A percentile compares a stretch with the other conserved stretches of the same genome.
These are phyloP conservation scores for Dasysyrphus tricinctus DNA, from an alignment of 2,888 invertebrate species.

Conservation along the genomic window DNA sequence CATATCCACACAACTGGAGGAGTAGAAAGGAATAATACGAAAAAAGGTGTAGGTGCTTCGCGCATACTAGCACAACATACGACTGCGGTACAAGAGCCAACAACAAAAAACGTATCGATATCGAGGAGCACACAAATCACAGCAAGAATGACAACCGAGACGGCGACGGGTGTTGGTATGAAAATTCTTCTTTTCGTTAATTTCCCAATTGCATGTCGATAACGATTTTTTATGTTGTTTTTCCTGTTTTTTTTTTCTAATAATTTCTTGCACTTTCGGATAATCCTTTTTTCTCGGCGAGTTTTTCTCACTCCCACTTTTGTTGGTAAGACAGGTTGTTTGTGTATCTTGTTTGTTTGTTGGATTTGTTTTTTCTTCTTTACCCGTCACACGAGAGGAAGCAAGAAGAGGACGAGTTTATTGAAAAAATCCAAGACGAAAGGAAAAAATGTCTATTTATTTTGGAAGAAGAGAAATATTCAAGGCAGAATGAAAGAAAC, in stretches of 20 bases:
- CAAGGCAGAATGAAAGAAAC: constrained; percentile 62
- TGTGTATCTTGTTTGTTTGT: constrained; percentile 71
- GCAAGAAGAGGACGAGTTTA: constrained; percentile 36
- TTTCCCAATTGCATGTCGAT: constrained; percentile 66
- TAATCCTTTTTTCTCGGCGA: constrained; percentile 59
- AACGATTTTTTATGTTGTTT: constrained; percentile 51
- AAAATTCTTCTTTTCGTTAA: constrained; percentile 54
- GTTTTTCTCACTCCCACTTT: constrained; percentile 53
- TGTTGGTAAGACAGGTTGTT: constrained; percentile 62
- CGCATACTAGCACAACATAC: constrained; percentile 17
- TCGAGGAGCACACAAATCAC: constrained; percentile 36
- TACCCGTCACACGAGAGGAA: constrained; percentile 20
- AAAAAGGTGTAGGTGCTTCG: constrained; percentile 54
- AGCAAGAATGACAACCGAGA: constrained; percentile 16
- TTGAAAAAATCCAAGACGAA: neutral
- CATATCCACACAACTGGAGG: constrained; percentile 17
- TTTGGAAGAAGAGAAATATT: constrained; percentile 63
- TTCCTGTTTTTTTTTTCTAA: constrained; percentile 6
- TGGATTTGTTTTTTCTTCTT: constrained; percentile 62
- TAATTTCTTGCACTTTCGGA: constrained; percentile 53
- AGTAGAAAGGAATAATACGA: constrained; percentile 5
- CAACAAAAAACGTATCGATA: constrained; percentile 38
- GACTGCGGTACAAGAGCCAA: constrained; percentile 19
- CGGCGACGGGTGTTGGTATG: neutral
- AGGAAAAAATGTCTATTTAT: constrained; percentile 42